Base-by-base conservation (phyloP, 2,113 vertebrate genomes). In the Rhea americana region DNA sequence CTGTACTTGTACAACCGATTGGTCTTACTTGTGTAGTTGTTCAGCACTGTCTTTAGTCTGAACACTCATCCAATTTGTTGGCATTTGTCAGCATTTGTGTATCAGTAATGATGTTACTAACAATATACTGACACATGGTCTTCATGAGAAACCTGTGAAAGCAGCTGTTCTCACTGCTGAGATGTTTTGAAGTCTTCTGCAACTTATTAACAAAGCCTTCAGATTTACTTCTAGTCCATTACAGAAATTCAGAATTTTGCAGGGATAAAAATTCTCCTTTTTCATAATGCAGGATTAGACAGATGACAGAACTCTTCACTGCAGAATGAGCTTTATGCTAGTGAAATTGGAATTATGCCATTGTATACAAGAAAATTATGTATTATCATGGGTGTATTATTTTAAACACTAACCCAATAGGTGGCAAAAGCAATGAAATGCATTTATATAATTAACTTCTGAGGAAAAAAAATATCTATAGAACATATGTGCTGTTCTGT, bases 1-100 rank as follows among this genome's bases (percentile, higher is more conserved):
- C 13, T 48, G 53, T 1, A 0, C 65, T 63, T 7, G 47, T 35
- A 55, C 77, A 39, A 24, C 1, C 39, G 24, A 35, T 5, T 8
- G 61, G 19, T 51, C 75, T 35, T 12, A 1, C 67, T 55, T 0
- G 0, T 2, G 76, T 0, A 0, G n/a, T 16, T 28, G 25, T 55
- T 32, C 71, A 58, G 87, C 81, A 24, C 51, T 45, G 50, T 9
- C 50, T 26, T n/a, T 5, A 37, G 45, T 32, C 76, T 75, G 12
- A 73, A 39, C 25, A 15, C 32, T 56, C 43, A 87, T 70, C 20
- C 62, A 22, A 1, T 76, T 55, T 45, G 43, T 30, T 51, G n/a
- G 26, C 82, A 37, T 24, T 82, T 32, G 14, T 30, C 58, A 37
- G 32, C 82, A 37, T 24, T 82, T 32, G 75, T 61, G 74, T 56